Conservation (phyloP, 1,140 invertebrate species). For the Eulimnadia texana region DNA sequence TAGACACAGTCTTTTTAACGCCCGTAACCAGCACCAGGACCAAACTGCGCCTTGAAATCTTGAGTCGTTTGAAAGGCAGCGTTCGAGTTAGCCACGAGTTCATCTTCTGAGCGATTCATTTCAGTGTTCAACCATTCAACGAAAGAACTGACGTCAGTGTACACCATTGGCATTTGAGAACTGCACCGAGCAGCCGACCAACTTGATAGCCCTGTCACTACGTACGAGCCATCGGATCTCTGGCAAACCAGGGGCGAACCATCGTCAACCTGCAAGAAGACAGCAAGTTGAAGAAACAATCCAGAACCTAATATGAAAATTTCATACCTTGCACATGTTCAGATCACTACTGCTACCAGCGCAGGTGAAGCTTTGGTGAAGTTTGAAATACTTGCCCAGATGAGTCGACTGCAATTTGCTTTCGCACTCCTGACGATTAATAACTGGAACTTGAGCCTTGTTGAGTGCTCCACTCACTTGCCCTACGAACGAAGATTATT, state of each 20-base stretch:
- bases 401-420: constrained; percentile 24
- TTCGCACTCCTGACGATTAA: constrained; percentile 42
- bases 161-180: constrained; percentile 8
- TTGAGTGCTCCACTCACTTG: constrained; percentile 41
- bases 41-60: constrained; percentile 13
- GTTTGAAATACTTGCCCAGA: constrained; percentile 28
- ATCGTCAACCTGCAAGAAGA: constrained; percentile 43
- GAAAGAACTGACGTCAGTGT: constrained; percentile 3
- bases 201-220: constrained; percentile 54
- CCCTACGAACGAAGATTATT: neutral
- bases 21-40: constrained; percentile 11
- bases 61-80: constrained; percentile 11
- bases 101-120: constrained; percentile 5
- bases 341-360: constrained; percentile 11
- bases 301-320: too few relatives aligned
- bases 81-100: constrained; percentile 8
- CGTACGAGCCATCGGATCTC: constrained; percentile 46
- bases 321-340: constrained; percentile 61
- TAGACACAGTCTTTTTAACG: constrained; percentile 16
- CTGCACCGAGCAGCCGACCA: constrained; percentile 45
- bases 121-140: constrained; percentile 4
- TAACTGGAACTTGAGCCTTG: constrained; percentile 45
- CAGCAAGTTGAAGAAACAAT: neutral
- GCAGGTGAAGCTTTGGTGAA: constrained; percentile 32
- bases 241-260: constrained; percentile 62